Base-by-base conservation (phyloP, 2,113 vertebrate species). In the Neolamprologus variostigma region DNA sequence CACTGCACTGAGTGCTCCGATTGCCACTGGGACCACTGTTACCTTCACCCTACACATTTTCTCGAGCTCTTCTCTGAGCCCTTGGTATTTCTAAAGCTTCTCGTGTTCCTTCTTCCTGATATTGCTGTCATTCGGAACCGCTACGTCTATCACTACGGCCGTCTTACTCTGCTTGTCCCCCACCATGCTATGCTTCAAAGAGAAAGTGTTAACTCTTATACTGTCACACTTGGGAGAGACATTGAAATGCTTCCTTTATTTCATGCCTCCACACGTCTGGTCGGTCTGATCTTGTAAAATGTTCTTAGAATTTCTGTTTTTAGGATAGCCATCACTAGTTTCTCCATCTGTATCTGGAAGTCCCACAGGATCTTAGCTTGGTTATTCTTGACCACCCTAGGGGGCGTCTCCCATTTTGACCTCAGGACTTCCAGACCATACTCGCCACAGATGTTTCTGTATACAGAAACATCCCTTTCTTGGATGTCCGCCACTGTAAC, bases 111-210 rank as follows among this genome's bases (percentile, higher is more conserved):
- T 68, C 61, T 5, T 68, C 33, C 61, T 68, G 61, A 68, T 68
- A 3, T 68, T 68, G 33, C 19, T 37, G 33, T 37, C 19, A 37
- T 66, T 21, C 1, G 1, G 19, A 13, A 66, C 33, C 0, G 1
- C 33, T 37, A 66, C 1, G 6, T 12, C 31, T 35, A 63, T 19
- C 31, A 63, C 31, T 63, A 66, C 0, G 10, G 10, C 10, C 0
- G 10, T 37, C 1, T 37, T 21, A 37, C 19, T 66, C 19, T 66
- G 61, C 33, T 66, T 66, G 61, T 66, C 33, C 6, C 10, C 10
- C 19, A 66, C 19, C 61, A 66, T n/a, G n/a, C n/a, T n/a, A n/a
- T n/a, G n/a, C n/a, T n/a, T n/a, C n/a, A n/a, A n/a, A n/a, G n/a
- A n/a, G n/a, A n/a, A n/a, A n/a, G n/a, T n/a, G n/a, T n/a, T n/a